Evolutionary conservation across 2,888 invertebrate species (phyloP).

Genomic region (Yponomeuta cagnagella): DNA sequence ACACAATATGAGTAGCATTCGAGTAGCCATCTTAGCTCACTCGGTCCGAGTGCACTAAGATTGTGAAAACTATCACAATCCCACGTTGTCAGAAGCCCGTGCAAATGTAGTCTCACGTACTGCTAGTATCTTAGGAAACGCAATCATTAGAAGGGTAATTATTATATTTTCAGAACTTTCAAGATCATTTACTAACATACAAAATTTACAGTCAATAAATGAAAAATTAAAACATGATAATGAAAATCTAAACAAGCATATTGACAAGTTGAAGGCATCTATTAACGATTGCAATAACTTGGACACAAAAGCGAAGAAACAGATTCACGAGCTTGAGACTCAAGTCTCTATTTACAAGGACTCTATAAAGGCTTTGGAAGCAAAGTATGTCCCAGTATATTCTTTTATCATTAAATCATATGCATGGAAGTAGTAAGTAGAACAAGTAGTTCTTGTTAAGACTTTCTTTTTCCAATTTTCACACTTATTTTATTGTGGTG

Average conservation of each 20-base stretch:
- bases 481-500: no score
- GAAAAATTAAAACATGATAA: constrained; percentile 39
- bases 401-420: not conserved
- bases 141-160: not conserved
- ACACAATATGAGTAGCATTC: no score
- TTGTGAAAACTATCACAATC: no score
- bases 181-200: not conserved
- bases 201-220: constrained; percentile 33
- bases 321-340: constrained; percentile 30
- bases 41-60: no score
- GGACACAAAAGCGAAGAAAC: not conserved
- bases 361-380: constrained; percentile 45
- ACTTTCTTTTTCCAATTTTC: no score
- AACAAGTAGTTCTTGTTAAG: no score
- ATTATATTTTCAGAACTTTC: not conserved
- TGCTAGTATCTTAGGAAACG: not conserved
- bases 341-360: constrained; percentile 37
- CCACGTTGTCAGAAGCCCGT: no score
- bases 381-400: constrained; percentile 33
- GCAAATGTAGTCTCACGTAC: not conserved
- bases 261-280: not conserved
- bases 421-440: no score
- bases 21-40: no score
- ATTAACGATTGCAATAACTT: not conserved
- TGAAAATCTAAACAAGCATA: constrained; percentile 30